Evolutionary conservation across 2,113 vertebrate genomes (phyloP), one percentile per base, ranked within the genome.

Genomic region (Spizaetus ornatus): DNA sequence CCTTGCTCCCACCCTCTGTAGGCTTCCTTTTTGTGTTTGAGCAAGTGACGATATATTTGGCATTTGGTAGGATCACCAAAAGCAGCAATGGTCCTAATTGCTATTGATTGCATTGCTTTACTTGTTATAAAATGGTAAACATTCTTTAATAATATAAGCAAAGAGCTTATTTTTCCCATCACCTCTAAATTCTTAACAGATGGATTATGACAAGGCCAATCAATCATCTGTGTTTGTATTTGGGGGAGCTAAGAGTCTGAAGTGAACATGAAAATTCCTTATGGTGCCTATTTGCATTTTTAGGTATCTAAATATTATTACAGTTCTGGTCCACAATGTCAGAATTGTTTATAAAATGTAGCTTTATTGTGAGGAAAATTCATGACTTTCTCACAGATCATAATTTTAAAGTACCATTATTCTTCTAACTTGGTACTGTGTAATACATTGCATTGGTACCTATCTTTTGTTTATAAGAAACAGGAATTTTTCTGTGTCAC

Each of bases 301-400:
- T 26, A 61, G 16, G 21, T 22, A 76, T 76, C 65, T 53, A 95
- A 96, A 95, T 95, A 89, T 82, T 95, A 81, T 85, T 85, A 79
- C 36, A 89, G 32, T 59, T 89, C 86, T 76, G 22, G 47, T 81
- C 36, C 61, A 87, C 61, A 48, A 3, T 56, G 55, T 81, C 71
- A 72, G 56, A 79, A 19, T 29, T 84, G 63, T 79, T 96, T 84
- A 84, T 58, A 72, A 65, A 72, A 48, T 45, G 17, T 31, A 67
- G 16, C 17, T 88, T 9, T 79, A 0, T 88, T 88, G 67, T 4
- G 3, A 81, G 27, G 13, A 78, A 56, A 36, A 61, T 65, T 66
- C n/a, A 63, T 34, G 21, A 32, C 47, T 58, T 82, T 77, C 16
- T 77, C 63, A 50, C 5, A 81, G 7, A 77, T 81, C 23, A 67